Evolutionary conservation across 2,113 vertebrate genomes (phyloP).

Genomic region (Tetrao urogallus): DNA sequence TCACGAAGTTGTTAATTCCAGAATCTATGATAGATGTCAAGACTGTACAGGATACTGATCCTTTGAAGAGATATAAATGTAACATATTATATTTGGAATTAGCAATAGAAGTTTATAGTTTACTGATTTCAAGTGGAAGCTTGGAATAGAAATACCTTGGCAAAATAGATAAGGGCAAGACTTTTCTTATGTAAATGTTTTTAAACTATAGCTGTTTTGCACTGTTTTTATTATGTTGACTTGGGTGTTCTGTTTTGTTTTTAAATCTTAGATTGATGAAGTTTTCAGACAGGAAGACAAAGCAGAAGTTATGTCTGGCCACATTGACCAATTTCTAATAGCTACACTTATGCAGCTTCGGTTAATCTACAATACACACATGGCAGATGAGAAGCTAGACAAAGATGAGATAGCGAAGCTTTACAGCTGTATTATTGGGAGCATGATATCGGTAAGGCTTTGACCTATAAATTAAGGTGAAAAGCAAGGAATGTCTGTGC

Average conservation of each 20-base stretch:
- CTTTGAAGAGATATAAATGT: background rate
- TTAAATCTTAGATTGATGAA: conserved; percentile 89
- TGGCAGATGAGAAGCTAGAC: conserved; percentile 94
- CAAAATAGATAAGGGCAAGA: background rate
- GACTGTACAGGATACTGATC: too few relatives aligned
- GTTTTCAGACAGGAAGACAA: conserved; percentile 96
- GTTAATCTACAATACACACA: conserved; percentile 94
- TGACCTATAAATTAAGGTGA: background rate
- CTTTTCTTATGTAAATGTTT: background rate
- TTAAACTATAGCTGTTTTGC: background rate
- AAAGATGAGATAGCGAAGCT: conserved; percentile 95
- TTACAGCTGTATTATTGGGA: conserved; percentile 98
- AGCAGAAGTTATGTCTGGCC: conserved; percentile 97
- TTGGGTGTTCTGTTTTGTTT: background rate
- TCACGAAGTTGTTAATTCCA: background rate
- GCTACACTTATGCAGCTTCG: conserved; percentile 97
- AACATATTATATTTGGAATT: background rate
- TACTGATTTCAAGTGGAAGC: background rate
- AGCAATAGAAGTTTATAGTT: background rate
- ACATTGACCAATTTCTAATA: conserved; percentile 98
- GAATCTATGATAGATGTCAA: background rate
- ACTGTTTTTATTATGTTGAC: background rate
- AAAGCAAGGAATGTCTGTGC: background rate
- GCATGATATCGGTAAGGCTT: conserved; percentile 94
- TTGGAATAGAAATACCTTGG: background rate